Percentiles rank a stretch among this genome's conserved stretches.
phyloP scores from a whole-genome alignment of 2,888 invertebrate species.

The Linyphia triangularis region DNA sequence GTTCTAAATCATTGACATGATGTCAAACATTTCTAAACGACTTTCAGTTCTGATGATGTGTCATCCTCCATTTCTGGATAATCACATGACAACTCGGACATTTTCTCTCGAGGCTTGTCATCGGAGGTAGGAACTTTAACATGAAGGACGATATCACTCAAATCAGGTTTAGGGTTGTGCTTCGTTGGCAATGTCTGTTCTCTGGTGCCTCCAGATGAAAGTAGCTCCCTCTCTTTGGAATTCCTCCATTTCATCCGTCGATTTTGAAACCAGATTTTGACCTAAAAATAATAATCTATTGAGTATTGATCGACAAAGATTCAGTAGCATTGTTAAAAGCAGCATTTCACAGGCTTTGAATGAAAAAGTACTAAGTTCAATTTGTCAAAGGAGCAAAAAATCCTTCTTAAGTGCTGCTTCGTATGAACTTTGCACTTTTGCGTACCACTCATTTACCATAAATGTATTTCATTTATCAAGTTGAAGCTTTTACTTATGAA shows the following conservation, averaged over 20 bases:
- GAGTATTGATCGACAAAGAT: no score
- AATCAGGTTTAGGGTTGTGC: slow-evolving; percentile 96
- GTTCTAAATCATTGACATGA: not conserved
- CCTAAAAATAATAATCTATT: slow-evolving; percentile 83
- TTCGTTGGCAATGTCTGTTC: slow-evolving; percentile 97
- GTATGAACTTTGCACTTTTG: no score
- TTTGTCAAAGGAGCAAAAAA: no score
- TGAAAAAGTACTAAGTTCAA: not conserved
- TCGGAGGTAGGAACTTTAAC: slow-evolving; percentile 64
- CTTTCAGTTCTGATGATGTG: slow-evolving; percentile 46
- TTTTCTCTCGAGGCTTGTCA: slow-evolving; percentile 28
- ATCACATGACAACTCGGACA: slow-evolving; percentile 48
- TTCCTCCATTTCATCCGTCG: slow-evolving; percentile 99
- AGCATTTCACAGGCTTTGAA: not conserved
- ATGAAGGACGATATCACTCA: slow-evolving; percentile 84
- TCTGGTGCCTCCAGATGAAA: slow-evolving; percentile 91
- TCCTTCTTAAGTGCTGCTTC: no score
- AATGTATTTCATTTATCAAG: no score
- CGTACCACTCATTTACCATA: no score
- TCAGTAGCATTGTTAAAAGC: not conserved
- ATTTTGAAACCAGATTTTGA: slow-evolving; percentile 97
- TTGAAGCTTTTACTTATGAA: no score
- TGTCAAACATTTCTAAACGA: not conserved
- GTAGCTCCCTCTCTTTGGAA: slow-evolving; percentile 95
- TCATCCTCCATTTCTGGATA: slow-evolving; percentile 53